Conservation (phyloP, 2,888 invertebrate species). For the Clusia tigrina region DNA sequence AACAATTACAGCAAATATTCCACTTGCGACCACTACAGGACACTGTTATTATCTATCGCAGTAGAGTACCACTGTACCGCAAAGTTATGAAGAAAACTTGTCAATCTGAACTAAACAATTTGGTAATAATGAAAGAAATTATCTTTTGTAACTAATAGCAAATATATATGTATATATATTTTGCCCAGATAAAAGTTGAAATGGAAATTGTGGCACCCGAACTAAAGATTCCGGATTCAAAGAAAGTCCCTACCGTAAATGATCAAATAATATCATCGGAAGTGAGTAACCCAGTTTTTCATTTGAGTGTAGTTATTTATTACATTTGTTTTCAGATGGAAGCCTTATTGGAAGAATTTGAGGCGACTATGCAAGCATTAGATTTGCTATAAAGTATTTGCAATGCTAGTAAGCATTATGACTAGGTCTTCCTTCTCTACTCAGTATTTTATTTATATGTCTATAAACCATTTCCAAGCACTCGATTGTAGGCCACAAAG, state of each 20-base stretch:
- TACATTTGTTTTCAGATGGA: constrained; percentile 38
- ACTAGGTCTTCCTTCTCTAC: constrained; percentile 18
- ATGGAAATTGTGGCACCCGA: constrained; percentile 44
- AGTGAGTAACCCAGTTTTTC: not conserved
- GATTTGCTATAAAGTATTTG: constrained; percentile 24
- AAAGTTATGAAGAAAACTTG: constrained; percentile 48
- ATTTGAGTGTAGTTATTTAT: not conserved
- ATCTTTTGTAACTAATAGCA: not conserved
- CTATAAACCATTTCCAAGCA: constrained; percentile 60
- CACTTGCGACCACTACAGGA: constrained; percentile 48
- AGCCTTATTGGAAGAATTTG: constrained; percentile 37
- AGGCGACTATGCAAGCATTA: constrained; percentile 28
- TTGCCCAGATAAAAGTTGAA: constrained; percentile 44
- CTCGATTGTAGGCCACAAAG: constrained; percentile 58
- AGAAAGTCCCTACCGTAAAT: constrained; percentile 15
- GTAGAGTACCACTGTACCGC: constrained; percentile 43
- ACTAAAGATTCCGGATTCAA: constrained; percentile 45
- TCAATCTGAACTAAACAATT: constrained; percentile 46
- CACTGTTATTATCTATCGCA: constrained; percentile 44
- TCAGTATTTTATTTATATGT: constrained; percentile 41
- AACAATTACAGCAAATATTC: constrained; percentile 49
- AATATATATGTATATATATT: not conserved
- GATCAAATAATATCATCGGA: not conserved
- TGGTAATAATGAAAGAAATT: constrained; percentile 45
- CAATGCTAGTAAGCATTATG: not conserved